Conservation (phyloP, 2,113 vertebrate species). For the Gnathonemus echidnorhynchus region DNA sequence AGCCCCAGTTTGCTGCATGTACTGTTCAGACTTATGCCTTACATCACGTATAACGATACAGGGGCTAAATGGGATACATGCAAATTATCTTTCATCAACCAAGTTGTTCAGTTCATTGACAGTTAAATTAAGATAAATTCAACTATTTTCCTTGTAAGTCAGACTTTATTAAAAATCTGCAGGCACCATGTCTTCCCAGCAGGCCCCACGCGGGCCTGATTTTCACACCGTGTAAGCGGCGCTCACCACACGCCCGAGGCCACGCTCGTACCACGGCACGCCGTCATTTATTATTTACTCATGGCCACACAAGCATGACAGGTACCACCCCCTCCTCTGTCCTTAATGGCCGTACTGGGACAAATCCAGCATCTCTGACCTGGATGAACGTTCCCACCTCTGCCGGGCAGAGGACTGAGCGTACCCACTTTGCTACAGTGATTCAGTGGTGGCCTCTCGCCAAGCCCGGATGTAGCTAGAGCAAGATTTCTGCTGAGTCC, state of each 20-base stretch:
- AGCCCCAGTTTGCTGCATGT: not conserved
- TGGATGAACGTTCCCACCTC: not conserved
- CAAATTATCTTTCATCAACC: not conserved
- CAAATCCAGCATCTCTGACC: not conserved
- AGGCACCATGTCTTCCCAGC: not conserved
- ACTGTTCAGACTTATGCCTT: not conserved
- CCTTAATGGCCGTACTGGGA: not conserved
- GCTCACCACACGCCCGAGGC: not conserved
- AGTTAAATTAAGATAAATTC: not conserved
- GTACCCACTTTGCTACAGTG: not conserved
- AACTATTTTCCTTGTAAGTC: not conserved
- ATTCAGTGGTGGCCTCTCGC: not conserved
- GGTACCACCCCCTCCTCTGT: not conserved
- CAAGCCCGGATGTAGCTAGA: not conserved
- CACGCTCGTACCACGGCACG: not conserved
- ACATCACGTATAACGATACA: not conserved
- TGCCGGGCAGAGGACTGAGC: not conserved
- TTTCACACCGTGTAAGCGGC: not conserved
- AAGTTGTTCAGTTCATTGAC: not conserved
- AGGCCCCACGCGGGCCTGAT: not conserved
- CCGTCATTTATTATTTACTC: not conserved
- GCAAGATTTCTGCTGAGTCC: not conserved
- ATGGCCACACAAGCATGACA: not conserved
- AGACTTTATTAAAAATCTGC: not conserved
- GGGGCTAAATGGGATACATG: not conserved